Base-by-base conservation (phyloP, 2,888 invertebrate species). In the Chymomyza fuscimana region DNA sequence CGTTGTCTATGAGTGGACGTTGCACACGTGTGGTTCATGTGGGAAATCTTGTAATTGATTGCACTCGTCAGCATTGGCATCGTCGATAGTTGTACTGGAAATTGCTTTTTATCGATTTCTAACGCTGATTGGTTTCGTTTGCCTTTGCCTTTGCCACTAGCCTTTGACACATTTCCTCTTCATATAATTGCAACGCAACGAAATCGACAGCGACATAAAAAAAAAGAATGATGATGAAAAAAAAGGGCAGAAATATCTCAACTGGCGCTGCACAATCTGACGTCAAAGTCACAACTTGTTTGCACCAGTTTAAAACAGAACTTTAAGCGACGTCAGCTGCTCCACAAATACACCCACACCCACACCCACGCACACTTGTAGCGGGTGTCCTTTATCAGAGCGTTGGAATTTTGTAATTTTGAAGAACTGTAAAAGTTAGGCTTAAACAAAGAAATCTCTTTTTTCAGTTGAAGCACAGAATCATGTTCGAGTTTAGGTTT, bases 41-140 rank as follows among this genome's bases (percentile, higher is more conserved):
- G 84, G 88, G 84, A 85, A 85, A 85, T 87, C 84, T 85, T 69
- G 80, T 85, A 85, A 86, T 86, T 81, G 85, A 87, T 86, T 86
- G 82, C 86, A 80, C 74, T 81, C 77, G 40, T 56, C 60, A 15
- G 15, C 22, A 60, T 16, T 63, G 63, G 69, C 65, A 52, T 68
- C 56, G 67, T 61, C 56, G 71, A 29, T 70, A 76, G 80, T 74
- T 73, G 78, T 70, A 58, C 70, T 75, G 86, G 74, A 81, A 87
- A 86, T 82, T 80, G 81, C 76, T 86, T 86, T 86, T 80, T 87
- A 83, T 87, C 80, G 88, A 85, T 85, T 87, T 70, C 66, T 65
- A 77, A 78, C 78, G 80, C 69, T 74, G 79, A 73, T 85, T 78
- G 69, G 36, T 32, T 58, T 64, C 63, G 61, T 63, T 63, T 70